Percentiles rank a stretch among this genome's conserved stretches.
Conservation (phyloP, 2,888 invertebrate species). For the Sarcophaga variegata region DNA sequence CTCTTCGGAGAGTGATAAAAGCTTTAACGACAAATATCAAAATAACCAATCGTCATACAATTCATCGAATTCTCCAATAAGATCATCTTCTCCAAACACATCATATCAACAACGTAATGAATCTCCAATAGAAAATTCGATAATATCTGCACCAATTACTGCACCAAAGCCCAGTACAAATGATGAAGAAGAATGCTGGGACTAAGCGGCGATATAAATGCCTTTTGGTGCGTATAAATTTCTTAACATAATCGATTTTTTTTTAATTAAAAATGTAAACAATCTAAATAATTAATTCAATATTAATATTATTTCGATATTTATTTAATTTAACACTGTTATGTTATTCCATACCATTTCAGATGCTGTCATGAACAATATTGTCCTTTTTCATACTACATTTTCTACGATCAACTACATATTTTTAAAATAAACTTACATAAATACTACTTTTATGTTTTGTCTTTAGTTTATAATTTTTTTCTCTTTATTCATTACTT, state of each 20-base stretch:
- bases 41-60: conserved; percentile 24
- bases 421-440: neutral
- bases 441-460: conserved; percentile 20
- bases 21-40: conserved; percentile 47
- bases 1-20: conserved; percentile 30
- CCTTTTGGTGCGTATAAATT: neutral
- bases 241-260: too few species aligned
- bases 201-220: conserved; percentile 18
- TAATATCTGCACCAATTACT: conserved; percentile 39
- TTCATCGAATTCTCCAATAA: conserved; percentile 20
- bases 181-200: conserved; percentile 67
- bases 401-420: neutral
- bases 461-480: conserved; percentile 25
- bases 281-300: too few species aligned
- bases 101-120: neutral
- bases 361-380: neutral
- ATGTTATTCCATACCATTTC: neutral
- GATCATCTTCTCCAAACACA: conserved; percentile 8
- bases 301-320: too few species aligned
- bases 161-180: neutral
- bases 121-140: conserved; percentile 30
- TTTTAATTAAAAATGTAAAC: too few species aligned
- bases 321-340: neutral
- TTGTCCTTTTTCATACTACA: neutral
- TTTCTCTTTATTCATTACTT: neutral